Conservation (phyloP, 1,140 invertebrate genomes). For the Rhynchophorus ferrugineus region DNA sequence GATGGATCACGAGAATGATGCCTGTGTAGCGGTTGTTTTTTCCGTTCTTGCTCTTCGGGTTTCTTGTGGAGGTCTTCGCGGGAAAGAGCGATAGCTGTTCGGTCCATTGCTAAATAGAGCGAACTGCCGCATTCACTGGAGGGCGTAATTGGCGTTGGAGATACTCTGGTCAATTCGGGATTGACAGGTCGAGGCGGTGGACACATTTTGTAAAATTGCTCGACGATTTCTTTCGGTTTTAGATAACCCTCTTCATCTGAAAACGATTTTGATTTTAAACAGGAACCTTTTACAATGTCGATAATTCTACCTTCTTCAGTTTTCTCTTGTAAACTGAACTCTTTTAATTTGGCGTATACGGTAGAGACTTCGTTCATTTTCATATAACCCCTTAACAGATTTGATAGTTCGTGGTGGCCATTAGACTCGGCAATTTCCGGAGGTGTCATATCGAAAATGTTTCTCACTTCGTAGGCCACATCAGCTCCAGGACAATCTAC, state of each 20-base stretch:
- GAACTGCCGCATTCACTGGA: constrained; percentile 16
- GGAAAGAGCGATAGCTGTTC: constrained; percentile 1
- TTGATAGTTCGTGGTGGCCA: constrained; percentile 60
- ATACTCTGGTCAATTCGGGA: constrained; percentile 9
- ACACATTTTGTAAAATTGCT: constrained; percentile 31
- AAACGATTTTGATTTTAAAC: constrained; percentile 4
- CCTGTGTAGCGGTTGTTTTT: constrained; percentile 3
- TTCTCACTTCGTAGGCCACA: constrained; percentile 67
- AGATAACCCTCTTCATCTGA: constrained; percentile 47
- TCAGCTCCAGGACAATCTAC: constrained; percentile 78
- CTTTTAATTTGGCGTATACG: constrained; percentile 76
- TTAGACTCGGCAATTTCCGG: constrained; percentile 70
- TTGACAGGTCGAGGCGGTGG: constrained; percentile 28
- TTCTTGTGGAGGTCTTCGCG: not conserved
- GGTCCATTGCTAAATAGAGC: constrained; percentile 31
- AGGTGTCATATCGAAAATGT: constrained; percentile 69
- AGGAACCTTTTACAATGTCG: no score
- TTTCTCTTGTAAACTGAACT: constrained; percentile 53
- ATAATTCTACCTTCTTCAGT: constrained; percentile 42
- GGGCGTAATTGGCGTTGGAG: constrained; percentile 9
- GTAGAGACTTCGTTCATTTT: constrained; percentile 72
- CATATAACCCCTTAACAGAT: constrained; percentile 67
- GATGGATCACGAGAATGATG: not conserved
- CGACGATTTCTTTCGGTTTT: constrained; percentile 28
- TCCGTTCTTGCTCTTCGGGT: constrained; percentile 2